Evolutionary conservation across 2,888 invertebrate species (phyloP), one percentile per base, ranked within the genome.

Genomic region (Schizotus pectinicornis): DNA sequence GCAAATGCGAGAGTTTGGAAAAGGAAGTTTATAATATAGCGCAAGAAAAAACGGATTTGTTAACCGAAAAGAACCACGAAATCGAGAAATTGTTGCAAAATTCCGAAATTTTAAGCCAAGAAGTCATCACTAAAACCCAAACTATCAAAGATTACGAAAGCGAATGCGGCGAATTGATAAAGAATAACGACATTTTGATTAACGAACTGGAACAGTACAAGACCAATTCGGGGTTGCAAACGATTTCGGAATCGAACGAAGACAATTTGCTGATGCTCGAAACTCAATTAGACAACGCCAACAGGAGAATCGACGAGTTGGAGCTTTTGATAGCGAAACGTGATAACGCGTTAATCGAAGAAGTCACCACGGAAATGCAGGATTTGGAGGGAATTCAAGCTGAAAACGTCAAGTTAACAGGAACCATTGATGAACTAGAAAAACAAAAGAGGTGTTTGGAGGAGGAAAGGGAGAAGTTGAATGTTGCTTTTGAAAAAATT

Each of bases 161-260:
- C 22, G 88, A 89, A 77, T 84, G 85, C 63, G 81, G 83, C 56
- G 87, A 88, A 72, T 82, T 88, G 73, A 86, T 87, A 77, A 87
- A 87, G 73, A 89, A 88, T 74, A 89, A 89, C 70, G 88, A 88
- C 69, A 81, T 87, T 56, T 78, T 89, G n/a, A 82, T 89, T 65
- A 83, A 84, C 45, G 88, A 89, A 77, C 80, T 89, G 59, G 82
- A 88, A 38, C 82, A 84, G 43, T 82, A 84, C 48, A 88, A 88
- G 71, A 85, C 82, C 45, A 80, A 81, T n/a, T 82, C 83, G 7
- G 87, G 87, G 65, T 77, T 89, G 64, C 86, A 89, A 75, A 88
- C 89, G 0, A 89, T 90, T 48, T 85, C 86, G 46, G 89, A 90
- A 79, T 84, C 86, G 1, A 88, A 89, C 68, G 89, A 89, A 79